phyloP scores from a whole-genome alignment of 2,113 vertebrate species.

The Eudyptes chrysolophus region DNA sequence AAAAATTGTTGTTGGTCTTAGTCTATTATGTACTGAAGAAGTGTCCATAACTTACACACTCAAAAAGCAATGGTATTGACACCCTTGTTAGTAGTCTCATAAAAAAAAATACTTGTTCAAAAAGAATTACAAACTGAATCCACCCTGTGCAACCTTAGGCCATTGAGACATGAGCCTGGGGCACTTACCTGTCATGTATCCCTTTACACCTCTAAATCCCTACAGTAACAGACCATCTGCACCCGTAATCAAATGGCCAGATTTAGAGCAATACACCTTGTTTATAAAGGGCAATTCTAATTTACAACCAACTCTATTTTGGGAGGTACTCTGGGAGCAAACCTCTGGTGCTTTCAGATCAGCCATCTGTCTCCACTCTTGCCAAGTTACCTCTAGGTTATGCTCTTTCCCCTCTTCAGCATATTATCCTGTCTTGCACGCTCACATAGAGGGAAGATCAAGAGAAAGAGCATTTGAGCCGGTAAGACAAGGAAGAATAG shows the following conservation, averaged over 20 bases:
- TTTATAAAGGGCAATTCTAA: slow-evolving; percentile 63
- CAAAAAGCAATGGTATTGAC: not conserved
- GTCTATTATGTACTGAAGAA: not conserved
- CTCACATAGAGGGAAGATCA: not conserved
- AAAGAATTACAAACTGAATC: slow-evolving; percentile 32
- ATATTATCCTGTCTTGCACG: not conserved
- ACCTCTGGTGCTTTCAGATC: slow-evolving; percentile 35
- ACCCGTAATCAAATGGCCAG: slow-evolving; percentile 27
- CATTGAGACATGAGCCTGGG: slow-evolving; percentile 15
- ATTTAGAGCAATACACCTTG: slow-evolving; percentile 22
- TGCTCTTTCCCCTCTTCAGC: slow-evolving; percentile 32
- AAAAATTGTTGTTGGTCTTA: not conserved
- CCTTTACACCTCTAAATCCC: slow-evolving; percentile 51
- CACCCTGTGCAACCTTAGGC: slow-evolving; percentile 5
- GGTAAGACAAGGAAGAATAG: not conserved
- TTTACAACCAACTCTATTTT: slow-evolving; percentile 52
- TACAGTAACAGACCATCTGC: slow-evolving; percentile 47
- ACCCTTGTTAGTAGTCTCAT: not conserved
- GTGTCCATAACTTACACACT: not conserved
- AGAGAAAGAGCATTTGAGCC: not conserved
- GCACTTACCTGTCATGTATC: slow-evolving; percentile 58
- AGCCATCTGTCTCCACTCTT: slow-evolving; percentile 45
- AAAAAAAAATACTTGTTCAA: not conserved
- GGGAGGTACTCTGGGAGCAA: slow-evolving; percentile 24
- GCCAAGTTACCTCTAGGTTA: slow-evolving; percentile 34